A percentile compares a stretch with the other conserved stretches of the same genome.
Conservation (phyloP, 2,888 invertebrate species). For the Tridacna gigas region DNA sequence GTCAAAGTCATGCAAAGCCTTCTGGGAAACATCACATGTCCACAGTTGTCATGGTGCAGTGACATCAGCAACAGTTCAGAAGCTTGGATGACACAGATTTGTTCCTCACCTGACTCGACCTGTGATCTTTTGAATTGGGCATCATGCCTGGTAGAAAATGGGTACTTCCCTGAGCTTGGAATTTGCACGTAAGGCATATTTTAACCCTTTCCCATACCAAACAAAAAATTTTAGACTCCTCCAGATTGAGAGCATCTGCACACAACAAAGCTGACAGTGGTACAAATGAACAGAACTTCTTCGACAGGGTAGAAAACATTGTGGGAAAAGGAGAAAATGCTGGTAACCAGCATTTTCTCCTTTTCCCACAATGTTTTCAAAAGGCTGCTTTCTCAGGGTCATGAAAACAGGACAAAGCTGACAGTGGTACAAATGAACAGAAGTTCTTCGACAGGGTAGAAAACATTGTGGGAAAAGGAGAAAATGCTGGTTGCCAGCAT, state of each 20-base stretch:
- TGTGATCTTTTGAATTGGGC: slow-evolving; percentile 20
- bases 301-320: neutral
- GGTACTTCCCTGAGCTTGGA: neutral
- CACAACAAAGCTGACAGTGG: too few relatives aligned
- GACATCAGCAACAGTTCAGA: slow-evolving; percentile 15
- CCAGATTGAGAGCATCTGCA: neutral
- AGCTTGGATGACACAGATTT: slow-evolving; percentile 33
- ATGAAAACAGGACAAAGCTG: too few relatives aligned
- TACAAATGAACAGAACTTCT: too few relatives aligned
- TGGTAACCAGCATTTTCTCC: slow-evolving; percentile 5
- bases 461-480: too few relatives aligned
- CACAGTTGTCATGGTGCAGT: slow-evolving; percentile 39
- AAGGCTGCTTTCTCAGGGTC: too few relatives aligned
- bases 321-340: slow-evolving; percentile 11
- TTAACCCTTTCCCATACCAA: neutral
- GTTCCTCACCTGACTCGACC: neutral
- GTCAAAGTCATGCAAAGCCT: slow-evolving; percentile 45
- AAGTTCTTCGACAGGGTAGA: too few relatives aligned
- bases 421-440: too few relatives aligned
- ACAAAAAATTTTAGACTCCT: neutral
- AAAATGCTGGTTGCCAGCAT: too few relatives aligned
- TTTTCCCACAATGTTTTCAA: slow-evolving; percentile 5
- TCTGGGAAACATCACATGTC: slow-evolving; percentile 48
- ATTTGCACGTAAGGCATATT: neutral
- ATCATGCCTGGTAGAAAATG: slow-evolving; percentile 9